Evolutionary conservation across 53 echinoderm and acorn worm genomes (phyloP).

Genomic region (Stichopus horrens): DNA sequence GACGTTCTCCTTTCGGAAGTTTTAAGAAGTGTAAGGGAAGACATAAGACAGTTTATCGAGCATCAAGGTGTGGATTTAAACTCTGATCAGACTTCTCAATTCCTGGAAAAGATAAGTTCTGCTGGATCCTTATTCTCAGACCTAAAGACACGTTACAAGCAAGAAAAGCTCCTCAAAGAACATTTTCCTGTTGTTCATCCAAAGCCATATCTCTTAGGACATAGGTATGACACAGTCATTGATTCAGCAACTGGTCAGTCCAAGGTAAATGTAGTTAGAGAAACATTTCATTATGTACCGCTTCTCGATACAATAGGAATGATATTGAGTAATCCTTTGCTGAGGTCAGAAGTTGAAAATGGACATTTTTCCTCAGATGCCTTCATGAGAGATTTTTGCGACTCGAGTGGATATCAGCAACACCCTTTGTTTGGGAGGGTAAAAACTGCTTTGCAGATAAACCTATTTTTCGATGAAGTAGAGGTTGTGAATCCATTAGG

Average conservation of each 20-base stretch:
- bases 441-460: constrained; percentile 41
- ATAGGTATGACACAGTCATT: neutral
- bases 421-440: neutral
- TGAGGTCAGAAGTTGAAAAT: neutral
- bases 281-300: constrained; percentile 7
- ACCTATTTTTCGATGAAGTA: constrained; percentile 64
- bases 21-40: neutral
- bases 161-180: neutral
- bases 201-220: neutral
- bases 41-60: neutral
- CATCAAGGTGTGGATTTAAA: neutral
- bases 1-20: neutral
- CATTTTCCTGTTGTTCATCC: neutral
- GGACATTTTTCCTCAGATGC: neutral
- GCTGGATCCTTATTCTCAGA: neutral
- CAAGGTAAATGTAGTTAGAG: neutral
- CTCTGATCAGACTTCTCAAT: neutral
- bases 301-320: neutral
- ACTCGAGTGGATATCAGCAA: neutral
- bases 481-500: constrained; percentile 66
- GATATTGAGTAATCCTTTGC: neutral
- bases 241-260: neutral
- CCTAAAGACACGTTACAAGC: neutral
- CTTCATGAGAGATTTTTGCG: constrained; percentile 24
- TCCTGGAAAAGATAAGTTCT: neutral